Base-by-base conservation (phyloP, 1,140 invertebrate genomes). In the Arion vulgaris region DNA sequence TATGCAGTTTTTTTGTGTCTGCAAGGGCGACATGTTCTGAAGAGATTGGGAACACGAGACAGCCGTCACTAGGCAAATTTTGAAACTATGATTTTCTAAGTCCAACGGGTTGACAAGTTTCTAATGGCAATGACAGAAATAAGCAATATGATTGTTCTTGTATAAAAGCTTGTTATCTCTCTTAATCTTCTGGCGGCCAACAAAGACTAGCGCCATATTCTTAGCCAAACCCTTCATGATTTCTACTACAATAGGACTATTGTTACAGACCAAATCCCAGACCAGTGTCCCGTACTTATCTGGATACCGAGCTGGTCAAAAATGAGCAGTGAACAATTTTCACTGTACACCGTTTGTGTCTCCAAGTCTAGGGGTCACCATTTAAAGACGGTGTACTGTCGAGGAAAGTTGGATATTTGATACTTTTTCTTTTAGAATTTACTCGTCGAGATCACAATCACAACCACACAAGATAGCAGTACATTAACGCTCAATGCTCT, bases 311-410 rank as follows among this genome's bases (percentile, higher is more conserved):
- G 62, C 62, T 57, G 19, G 62, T 28, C n/a, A 66, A 66, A 66
- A 66, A 66, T 66, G 62, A 66, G n/a, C 62, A 66, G 62, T n/a
- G 62, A 19, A 28, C 62, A 66, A 66, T 66, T 66, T 66, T 66
- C 28, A 23, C 32, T 32, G 62, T 66, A 32, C 62, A 5, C 62
- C 28, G 62, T 7, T 17, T 23, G 62, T 66, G 32, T 66, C 62
- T 66, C 62, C 62, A 2, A 28, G 62, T 28, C 62, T 34, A 32
- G 28, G 9, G 62, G 62, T 66, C 62, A 28, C 62, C 62, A 66
- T 66, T 28, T n/a, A 66, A 34, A 66, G 19, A 66, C n/a, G 17
- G n/a, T 57, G 53, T 57, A 5, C 23, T 9, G 53, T 57, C 53
- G 53, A 4, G 53, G 53, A n/a, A 15, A 57, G 62, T 28, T 32